Base-by-base conservation (phyloP, 2,113 vertebrate species). In the Paramormyrops kingsleyae region DNA sequence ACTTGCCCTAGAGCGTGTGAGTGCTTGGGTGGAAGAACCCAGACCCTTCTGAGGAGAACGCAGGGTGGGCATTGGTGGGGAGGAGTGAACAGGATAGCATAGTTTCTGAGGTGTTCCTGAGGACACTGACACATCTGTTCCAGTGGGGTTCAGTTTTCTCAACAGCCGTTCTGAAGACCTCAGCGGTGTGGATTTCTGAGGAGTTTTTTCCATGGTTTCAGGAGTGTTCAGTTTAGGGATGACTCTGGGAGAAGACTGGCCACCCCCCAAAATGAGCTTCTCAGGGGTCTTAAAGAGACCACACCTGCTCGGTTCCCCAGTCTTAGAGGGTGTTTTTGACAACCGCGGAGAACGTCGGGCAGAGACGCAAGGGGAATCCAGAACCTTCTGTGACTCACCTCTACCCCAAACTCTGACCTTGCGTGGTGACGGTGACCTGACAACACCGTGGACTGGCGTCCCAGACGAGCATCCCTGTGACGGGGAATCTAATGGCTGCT, bases 371-470 rank as follows among this genome's bases (percentile, higher is more conserved):
- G 94, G 95, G 0, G 95, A 95, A 83, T 93, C 94, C 0, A 93
- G 93, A 27, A 95, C 92, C 90, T 95, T 95, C 74, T 94, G 93
- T 13, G 92, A 13, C 39, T 8, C 3, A 1, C 39, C 27, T 12
- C 35, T 87, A n/a, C 92, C 92, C 13, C 90, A 15, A 17, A 21
- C 6, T 74, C 70, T n/a, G 50, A 27, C 44, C 88, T 92, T 94
- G 4, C 7, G 90, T 31, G 95, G 95, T 21, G 95, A 95, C 0
- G 96, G 95, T 88, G 96, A 96, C 95, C 95, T 96, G 0, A 93
- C 94, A 35, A 96, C 96, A 31, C 88, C 93, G 88, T 95, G 91
- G 52, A 90, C 93, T 74, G 94, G 94, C 4, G 95, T 96, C 83
- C 74, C 91, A 0, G 92, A 88, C 1, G 87, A 92, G 89, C 21